Percentiles rank a stretch among this genome's conserved stretches.
Conservation (phyloP, 2,797 vertebrate genomes). For the Lithobates pipiens region DNA sequence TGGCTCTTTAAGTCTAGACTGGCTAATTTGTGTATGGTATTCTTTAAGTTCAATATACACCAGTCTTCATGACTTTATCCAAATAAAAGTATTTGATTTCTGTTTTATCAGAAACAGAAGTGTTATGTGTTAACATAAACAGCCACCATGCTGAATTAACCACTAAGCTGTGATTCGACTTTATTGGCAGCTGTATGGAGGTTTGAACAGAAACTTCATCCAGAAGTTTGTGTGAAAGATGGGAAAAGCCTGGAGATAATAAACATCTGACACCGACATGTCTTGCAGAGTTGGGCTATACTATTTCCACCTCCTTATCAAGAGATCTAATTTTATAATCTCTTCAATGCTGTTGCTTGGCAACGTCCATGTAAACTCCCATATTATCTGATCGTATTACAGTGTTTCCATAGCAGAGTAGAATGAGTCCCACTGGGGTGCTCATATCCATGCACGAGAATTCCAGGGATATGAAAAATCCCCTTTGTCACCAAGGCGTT, state of each 20-base stretch:
- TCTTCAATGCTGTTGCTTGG: conserved; percentile 32
- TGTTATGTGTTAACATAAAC: neutral
- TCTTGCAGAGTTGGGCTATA: conserved; percentile 1
- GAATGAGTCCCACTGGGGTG: conserved; percentile 33
- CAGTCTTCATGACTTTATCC: neutral
- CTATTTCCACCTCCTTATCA: conserved; percentile 9
- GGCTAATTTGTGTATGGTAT: neutral
- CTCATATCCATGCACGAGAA: conserved; percentile 36
- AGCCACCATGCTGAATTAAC: neutral
- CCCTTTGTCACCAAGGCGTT: neutral
- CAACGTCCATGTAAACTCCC: conserved; percentile 20
- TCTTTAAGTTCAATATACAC: neutral
- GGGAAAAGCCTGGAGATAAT: conserved; percentile 12
- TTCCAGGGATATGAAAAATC: conserved; percentile 7
- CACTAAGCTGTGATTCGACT: neutral
- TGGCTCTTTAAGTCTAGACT: neutral
- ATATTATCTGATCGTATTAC: conserved; percentile 28
- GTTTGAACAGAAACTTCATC: neutral
- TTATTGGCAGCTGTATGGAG: neutral
- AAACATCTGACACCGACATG: neutral
- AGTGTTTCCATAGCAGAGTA: conserved; percentile 29
- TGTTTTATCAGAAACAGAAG: neutral
- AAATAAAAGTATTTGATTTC: neutral
- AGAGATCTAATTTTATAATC: conserved; percentile 31
- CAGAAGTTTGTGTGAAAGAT: neutral